These are phyloP conservation scores for Heliothis peltigera DNA, from an alignment of 2,888 invertebrate species.

Conservation along the genomic window DNA sequence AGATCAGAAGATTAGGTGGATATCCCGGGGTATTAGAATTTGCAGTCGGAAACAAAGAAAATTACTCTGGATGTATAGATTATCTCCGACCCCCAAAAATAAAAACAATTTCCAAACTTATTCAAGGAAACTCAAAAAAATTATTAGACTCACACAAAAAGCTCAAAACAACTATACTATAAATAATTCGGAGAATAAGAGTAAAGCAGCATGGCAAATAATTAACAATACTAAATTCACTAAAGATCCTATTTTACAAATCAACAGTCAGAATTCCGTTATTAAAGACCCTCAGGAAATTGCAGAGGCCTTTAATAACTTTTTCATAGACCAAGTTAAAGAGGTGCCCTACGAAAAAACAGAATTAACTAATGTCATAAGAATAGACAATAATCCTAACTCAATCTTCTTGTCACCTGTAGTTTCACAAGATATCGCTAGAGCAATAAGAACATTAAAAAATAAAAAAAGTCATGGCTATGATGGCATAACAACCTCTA, in stretches of 20 bases:
- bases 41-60: not conserved
- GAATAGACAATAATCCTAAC: not conserved
- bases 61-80: too few species aligned
- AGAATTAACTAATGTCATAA: not conserved
- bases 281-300: slow-evolving; percentile 1
- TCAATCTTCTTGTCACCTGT: not conserved
- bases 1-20: not conserved
- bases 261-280: not conserved
- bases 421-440: not conserved
- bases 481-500: slow-evolving; percentile 1
- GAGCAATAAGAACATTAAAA: slow-evolving; percentile 1
- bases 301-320: not conserved
- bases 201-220: not conserved
- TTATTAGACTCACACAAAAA: too few species aligned
- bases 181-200: not conserved
- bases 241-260: slow-evolving; percentile 1
- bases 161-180: not conserved
- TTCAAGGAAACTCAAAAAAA: too few species aligned
- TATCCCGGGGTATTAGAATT: not conserved
- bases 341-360: not conserved
- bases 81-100: too few species aligned
- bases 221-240: slow-evolving; percentile 1
- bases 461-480: slow-evolving; percentile 1
- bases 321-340: not conserved
- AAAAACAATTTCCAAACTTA: too few species aligned